Evolutionary conservation across 1,140 invertebrate species (phyloP).

Genomic region (Anoplophora glabripennis): DNA sequence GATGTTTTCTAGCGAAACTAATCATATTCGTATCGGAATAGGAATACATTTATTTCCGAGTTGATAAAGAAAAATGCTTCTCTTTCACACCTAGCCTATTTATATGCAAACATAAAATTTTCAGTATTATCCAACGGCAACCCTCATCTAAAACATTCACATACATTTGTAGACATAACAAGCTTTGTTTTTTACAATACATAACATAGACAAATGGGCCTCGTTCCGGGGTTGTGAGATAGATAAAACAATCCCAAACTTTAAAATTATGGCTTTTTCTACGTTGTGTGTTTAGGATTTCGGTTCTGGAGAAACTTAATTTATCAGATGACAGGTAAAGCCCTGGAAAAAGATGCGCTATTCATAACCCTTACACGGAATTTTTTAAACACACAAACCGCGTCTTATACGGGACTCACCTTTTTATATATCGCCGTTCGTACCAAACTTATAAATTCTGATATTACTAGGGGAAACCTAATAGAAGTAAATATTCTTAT

Average conservation of each 20-base stretch:
- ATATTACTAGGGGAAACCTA: no score
- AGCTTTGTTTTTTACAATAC: constrained; percentile 13
- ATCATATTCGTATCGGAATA: no score
- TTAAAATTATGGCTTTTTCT: constrained; percentile 14
- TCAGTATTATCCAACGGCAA: constrained; percentile 4
- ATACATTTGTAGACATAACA: constrained; percentile 16
- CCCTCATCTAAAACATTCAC: constrained; percentile 13
- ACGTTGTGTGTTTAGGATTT: constrained; percentile 8
- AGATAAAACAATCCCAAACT: constrained; percentile 15
- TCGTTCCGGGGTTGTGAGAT: constrained; percentile 12
- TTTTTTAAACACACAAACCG: no score
- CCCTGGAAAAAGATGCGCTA: no score
- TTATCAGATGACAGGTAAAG: constrained; percentile 11
- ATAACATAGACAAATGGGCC: constrained; percentile 13
- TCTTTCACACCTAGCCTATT: constrained; percentile 4
- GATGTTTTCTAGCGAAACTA: no score
- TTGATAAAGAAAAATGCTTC: no score
- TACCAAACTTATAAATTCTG: no score
- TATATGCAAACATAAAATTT: constrained; percentile 14
- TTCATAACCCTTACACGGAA: no score
- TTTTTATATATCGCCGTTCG: no score
- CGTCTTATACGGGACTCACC: no score
- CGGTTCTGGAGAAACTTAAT: constrained; percentile 1
- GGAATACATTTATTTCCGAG: no score
- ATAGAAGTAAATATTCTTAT: no score